A percentile compares a stretch with the other conserved stretches of the same genome.
Evolutionary conservation across 1,140 invertebrate species (phyloP).

Genomic region (Pseudachorutes palmiensis): DNA sequence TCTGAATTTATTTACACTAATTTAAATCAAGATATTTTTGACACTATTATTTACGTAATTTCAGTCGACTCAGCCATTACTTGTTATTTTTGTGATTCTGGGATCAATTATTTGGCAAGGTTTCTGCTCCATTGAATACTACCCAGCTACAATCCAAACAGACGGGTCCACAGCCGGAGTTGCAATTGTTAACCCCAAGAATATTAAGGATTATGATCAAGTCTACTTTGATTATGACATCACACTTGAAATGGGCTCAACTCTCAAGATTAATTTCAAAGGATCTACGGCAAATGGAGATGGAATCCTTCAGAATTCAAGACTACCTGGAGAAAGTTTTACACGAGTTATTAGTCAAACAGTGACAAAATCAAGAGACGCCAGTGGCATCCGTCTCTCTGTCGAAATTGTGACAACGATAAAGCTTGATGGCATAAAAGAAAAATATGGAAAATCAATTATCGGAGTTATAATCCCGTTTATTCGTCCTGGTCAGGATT

Average conservation of each 20-base stretch:
- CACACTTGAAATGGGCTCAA: not conserved
- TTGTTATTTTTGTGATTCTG: not conserved
- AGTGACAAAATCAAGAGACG: not conserved
- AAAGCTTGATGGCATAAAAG: not conserved
- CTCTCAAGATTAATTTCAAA: not conserved
- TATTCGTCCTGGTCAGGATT: not conserved
- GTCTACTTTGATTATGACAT: not conserved
- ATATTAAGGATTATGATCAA: not conserved
- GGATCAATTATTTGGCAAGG: not conserved
- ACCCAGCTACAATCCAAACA: not conserved
- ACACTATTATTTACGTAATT: not conserved
- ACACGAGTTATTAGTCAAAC: not conserved
- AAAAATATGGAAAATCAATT: not conserved
- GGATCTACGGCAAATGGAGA: not conserved
- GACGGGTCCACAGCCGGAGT: not conserved
- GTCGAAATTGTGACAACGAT: not conserved
- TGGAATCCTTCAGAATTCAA: not conserved
- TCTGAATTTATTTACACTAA: too few relatives aligned
- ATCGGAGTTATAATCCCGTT: not conserved
- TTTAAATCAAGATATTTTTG: too few relatives aligned
- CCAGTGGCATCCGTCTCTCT: not conserved
- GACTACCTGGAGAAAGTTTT: not conserved
- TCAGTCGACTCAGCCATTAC: not conserved
- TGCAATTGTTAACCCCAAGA: not conserved
- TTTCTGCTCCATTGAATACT: not conserved